Base-by-base conservation (phyloP, 2,797 vertebrate species). In the Myripristis murdjan region DNA sequence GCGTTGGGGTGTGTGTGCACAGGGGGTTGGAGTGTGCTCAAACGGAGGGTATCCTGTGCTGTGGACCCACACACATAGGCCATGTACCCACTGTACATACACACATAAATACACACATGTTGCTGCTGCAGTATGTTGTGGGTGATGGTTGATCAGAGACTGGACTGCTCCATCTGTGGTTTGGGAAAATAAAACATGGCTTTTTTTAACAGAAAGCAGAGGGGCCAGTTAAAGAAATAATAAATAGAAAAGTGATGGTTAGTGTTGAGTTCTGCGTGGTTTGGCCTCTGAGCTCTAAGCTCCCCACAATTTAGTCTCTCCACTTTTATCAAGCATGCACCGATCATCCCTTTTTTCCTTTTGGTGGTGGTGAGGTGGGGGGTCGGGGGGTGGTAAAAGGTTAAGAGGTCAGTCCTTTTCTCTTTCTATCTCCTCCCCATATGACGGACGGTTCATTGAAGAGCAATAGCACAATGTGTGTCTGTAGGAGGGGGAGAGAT, bases 391-490 rank as follows among this genome's bases (percentile, higher is more conserved):
- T 43, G 43, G 46, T 37, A 55, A 56, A 70, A 91, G 93, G 93
- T 94, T 91, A 91, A 90, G 81, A 86, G 85, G 73, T 78, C 83
- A 89, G 76, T 92, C 82, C 85, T 62, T 83, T 90, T 87, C 75
- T 82, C 72, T 78, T 68, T 56, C 57, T 75, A 53, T 74, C 84
- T 76, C 83, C 83, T 78, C 87, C 83, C 84, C 57, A 58, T 84
- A 80, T 88, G 89, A 91, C 77, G 76, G 75, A 76, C 60, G 72
- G 85, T 86, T 91, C 86, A 90, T 89, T 89, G 91, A 93, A 80
- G 59, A 87, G 86, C 81, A 84, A 82, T 73, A 75, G 89, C 81
- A 93, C 91, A 93, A 90, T 94, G 88, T 80, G 89, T 88, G 82
- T 89, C 91, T 58, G 83, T 82, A 79, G 84, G 79, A 37, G 75